These are phyloP conservation scores for Peucedramus taeniatus DNA, from an alignment of 2,113 vertebrate genomes.

Conservation along the genomic window DNA sequence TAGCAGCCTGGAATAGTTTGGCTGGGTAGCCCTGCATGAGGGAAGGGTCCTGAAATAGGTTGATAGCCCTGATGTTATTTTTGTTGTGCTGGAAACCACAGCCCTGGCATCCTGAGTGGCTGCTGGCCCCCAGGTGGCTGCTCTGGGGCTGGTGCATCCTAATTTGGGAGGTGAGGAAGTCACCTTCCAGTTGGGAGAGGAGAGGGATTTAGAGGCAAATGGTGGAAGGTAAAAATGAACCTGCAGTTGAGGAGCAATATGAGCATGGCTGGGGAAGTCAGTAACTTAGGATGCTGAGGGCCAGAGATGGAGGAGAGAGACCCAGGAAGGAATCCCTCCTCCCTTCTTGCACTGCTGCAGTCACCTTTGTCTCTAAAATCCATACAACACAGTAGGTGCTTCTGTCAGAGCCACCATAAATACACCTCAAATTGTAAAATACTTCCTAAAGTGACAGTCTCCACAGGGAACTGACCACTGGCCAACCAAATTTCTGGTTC, in stretches of 20 bases:
- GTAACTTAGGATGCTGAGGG: not conserved
- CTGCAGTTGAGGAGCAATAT: not conserved
- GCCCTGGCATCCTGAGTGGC: not conserved
- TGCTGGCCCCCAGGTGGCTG: constrained; percentile 17
- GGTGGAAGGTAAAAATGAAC: not conserved
- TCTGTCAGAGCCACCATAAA: not conserved
- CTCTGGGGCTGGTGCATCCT: not conserved
- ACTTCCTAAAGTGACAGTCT: not conserved
- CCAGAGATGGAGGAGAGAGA: not conserved
- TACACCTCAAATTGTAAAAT: not conserved
- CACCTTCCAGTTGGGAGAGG: not conserved
- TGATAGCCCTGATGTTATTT: constrained; percentile 53
- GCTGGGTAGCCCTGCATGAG: constrained; percentile 3
- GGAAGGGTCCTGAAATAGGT: constrained; percentile 41
- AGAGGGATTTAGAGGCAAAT: not conserved
- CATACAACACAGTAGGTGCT: not conserved
- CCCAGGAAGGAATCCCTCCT: not conserved
- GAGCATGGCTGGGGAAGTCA: not conserved
- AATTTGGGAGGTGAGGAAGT: not conserved
- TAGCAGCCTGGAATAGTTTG: constrained; percentile 61
- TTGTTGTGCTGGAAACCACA: constrained; percentile 5
- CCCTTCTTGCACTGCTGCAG: not conserved
- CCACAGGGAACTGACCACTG: not conserved
- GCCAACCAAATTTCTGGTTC: not conserved
- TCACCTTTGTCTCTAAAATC: not conserved